Conservation (phyloP, 2,888 invertebrate genomes). For the Prosopocoilus inquinatus region DNA sequence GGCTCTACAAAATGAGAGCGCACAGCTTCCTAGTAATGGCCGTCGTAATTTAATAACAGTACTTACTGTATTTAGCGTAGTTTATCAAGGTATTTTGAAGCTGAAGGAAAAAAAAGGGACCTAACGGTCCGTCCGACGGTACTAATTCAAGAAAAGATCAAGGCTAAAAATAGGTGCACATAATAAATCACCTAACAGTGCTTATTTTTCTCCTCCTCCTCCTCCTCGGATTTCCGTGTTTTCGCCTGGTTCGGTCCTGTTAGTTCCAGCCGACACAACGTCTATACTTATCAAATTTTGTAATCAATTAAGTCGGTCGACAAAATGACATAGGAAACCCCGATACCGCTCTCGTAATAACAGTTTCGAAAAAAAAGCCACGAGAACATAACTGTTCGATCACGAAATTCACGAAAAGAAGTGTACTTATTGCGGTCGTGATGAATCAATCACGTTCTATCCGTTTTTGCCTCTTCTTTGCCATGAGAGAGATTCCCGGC, state of each 20-base stretch:
- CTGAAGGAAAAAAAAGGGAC: too few relatives aligned
- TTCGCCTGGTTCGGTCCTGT: neutral
- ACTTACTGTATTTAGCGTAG: too few relatives aligned
- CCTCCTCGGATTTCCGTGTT: too few relatives aligned
- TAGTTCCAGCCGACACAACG: neutral
- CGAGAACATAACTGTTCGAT: conserved; percentile 24
- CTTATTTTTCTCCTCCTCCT: too few relatives aligned
- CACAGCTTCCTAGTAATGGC: too few relatives aligned
- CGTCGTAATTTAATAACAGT: too few relatives aligned
- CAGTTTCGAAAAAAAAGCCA: conserved; percentile 20
- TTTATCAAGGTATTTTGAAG: too few relatives aligned
- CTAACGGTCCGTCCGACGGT: too few relatives aligned
- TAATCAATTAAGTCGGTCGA: neutral
- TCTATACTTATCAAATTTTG: neutral
- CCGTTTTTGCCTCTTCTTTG: conserved; percentile 12
- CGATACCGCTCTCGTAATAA: conserved; percentile 3
- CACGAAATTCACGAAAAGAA: conserved; percentile 27
- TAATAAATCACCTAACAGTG: too few relatives aligned
- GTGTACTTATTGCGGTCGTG: conserved; percentile 20
- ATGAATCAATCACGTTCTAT: conserved; percentile 27
- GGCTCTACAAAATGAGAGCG: too few relatives aligned
- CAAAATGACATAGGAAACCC: neutral
- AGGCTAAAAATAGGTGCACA: too few relatives aligned
- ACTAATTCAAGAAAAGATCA: too few relatives aligned
- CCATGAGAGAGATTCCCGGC: conserved; percentile 9